A percentile compares a stretch with the other conserved stretches of the same genome.
phyloP scores from a whole-genome alignment of 2,797 vertebrate species.

The Hoplostethus atlanticus region DNA sequence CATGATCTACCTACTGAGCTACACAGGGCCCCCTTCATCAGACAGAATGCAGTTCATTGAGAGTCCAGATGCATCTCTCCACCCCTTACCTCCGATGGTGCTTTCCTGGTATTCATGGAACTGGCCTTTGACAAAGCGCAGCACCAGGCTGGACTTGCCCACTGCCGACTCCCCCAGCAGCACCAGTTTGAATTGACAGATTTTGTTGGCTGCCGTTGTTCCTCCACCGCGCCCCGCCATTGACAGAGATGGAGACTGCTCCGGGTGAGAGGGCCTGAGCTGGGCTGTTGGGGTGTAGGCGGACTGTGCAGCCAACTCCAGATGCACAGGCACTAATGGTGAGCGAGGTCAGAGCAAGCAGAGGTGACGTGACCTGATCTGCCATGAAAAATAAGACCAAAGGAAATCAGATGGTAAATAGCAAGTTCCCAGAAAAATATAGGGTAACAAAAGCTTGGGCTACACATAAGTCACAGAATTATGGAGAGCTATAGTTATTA shows the following conservation, averaged over 20 bases:
- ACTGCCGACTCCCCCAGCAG: constrained; percentile 89
- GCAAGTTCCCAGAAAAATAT: background rate
- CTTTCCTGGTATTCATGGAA: constrained; percentile 93
- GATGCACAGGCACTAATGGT: constrained; percentile 39
- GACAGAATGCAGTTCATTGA: background rate
- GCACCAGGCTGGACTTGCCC: constrained; percentile 91
- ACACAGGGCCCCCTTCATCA: background rate
- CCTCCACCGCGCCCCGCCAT: constrained; percentile 92
- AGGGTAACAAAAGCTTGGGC: background rate
- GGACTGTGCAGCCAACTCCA: background rate
- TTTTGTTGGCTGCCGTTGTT: constrained; percentile 88
- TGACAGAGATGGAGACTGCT: constrained; percentile 42
- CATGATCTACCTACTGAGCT: background rate
- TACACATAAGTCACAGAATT: background rate
- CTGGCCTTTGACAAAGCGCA: constrained; percentile 92
- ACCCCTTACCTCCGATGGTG: constrained; percentile 89
- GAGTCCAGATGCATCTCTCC: background rate
- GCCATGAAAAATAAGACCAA: constrained; percentile 18
- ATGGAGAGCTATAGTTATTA: background rate
- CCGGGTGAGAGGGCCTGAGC: constrained; percentile 32
- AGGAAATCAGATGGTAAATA: background rate
- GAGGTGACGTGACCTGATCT: background rate
- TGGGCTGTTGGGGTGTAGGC: background rate
- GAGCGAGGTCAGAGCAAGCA: constrained; percentile 11
- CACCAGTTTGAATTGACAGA: constrained; percentile 91